phyloP scores from a whole-genome alignment of 2,113 vertebrate genomes.

The Anthoscopus minutus region DNA sequence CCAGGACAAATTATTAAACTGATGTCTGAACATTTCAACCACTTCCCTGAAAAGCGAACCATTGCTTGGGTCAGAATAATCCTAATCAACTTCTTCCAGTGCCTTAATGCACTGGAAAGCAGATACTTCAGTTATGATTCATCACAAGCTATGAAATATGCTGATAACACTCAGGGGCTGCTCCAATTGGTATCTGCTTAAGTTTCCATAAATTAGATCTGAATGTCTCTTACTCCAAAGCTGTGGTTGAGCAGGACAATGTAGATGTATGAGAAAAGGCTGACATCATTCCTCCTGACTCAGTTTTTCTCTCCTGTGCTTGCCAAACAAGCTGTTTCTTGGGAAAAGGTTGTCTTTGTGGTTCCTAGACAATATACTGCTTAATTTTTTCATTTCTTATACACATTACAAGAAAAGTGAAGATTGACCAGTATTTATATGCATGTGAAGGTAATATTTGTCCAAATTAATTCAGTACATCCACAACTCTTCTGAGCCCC shows the following conservation, averaged over 20 bases:
- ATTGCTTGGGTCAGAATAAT: not conserved
- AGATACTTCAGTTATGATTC: not conserved
- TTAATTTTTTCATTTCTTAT: conserved; percentile 1
- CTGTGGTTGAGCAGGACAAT: conserved; percentile 2
- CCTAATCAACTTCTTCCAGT: not conserved
- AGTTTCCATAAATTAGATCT: conserved; percentile 6
- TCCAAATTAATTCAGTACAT: not conserved
- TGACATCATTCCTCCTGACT: conserved; percentile 45
- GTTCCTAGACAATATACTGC: not conserved
- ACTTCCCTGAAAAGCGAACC: not conserved
- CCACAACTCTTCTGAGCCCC: not conserved
- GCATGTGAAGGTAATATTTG: not conserved
- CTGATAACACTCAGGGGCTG: not conserved
- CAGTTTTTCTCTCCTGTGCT: not conserved
- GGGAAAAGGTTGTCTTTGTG: not conserved
- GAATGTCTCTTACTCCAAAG: conserved; percentile 11
- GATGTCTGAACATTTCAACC: not conserved
- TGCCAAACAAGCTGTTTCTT: conserved; percentile 22
- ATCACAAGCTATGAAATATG: not conserved
- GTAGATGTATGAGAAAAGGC: not conserved
- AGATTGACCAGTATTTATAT: not conserved
- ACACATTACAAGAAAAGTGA: not conserved
- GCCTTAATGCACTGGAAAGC: not conserved
- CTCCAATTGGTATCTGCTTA: conserved; percentile 11
- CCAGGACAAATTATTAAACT: not conserved